Base-by-base conservation (phyloP, 2,888 invertebrate genomes). In the Teleogryllus oceanicus region DNA sequence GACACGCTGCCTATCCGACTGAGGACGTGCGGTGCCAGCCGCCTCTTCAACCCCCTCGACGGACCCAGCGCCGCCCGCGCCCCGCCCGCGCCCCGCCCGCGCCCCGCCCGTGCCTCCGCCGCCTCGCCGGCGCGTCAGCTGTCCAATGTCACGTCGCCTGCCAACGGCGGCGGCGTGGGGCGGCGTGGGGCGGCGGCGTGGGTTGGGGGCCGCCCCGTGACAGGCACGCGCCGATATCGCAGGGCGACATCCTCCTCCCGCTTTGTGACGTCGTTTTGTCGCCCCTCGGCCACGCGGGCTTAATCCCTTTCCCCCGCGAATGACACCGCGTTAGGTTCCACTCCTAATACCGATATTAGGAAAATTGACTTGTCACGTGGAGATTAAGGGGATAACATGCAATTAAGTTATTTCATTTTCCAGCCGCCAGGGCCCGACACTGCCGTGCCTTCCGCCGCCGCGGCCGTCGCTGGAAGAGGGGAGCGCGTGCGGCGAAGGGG, bases 221-320 rank as follows among this genome's bases (percentile, higher is more conserved):
- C 62, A 62, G 62, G 62, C 62, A 62, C 62, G 62, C 62, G 62
- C 62, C 62, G 16, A 16, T 62, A 62, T 62, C 62, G 16, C 62
- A 4, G n/a, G 62, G 5, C 62, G 16, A n/a, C 13, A 37, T 37
- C 8, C 37, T 5, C 37, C 37, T 13, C 62, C 62, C 16, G 16
- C 62, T 62, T n/a, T 62, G 62, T 62, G 62, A 62, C 62, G 62
- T 62, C 62, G 62, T 62, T 62, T 62, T 62, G 62, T 62, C 62
- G 62, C 62, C 62, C 62, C 62, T 18, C 16, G 62, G 16, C 62
- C 13, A 13, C n/a, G 62, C 62, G 16, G n/a, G 12, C 62, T 62
- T 62, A 62, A 62, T 62, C n/a, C 62, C n/a, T 62, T 62, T 62
- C 62, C 62, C 62, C 62, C 1, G 62, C 62, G n/a, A 62, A n/a